Conservation (phyloP, 2,888 invertebrate species). For the Stramonita haemastoma region DNA sequence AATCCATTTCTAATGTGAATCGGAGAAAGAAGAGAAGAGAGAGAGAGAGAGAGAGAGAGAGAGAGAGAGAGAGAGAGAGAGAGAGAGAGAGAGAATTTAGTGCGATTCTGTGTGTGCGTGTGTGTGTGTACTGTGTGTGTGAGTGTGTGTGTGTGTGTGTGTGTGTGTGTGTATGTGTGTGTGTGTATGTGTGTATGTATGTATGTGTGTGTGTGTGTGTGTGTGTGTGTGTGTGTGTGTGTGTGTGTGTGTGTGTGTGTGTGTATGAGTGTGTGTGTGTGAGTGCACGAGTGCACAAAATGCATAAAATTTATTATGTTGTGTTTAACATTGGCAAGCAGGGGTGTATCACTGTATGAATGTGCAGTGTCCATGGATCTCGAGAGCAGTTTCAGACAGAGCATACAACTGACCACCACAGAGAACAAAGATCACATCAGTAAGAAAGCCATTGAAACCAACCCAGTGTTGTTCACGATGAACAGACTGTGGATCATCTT, state of each 20-base stretch:
- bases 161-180: background rate
- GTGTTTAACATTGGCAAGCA: background rate
- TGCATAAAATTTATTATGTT: background rate
- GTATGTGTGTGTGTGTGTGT: background rate
- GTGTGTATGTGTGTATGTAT: background rate
- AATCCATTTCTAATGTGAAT: too few relatives aligned
- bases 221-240: background rate
- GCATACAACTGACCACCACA: background rate
- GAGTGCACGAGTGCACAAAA: background rate
- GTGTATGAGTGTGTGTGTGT: background rate
- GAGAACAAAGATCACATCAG: background rate
- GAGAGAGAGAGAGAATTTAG: too few relatives aligned
- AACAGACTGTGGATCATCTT: constrained; percentile 96
- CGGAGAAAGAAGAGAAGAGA: too few relatives aligned
- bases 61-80: too few relatives aligned
- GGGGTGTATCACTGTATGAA: too few relatives aligned
- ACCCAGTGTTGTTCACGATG: constrained; percentile 91
- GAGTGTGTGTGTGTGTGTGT: background rate
- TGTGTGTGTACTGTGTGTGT: background rate
- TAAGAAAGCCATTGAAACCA: background rate
- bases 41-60: too few relatives aligned
- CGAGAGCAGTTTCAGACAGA: background rate
- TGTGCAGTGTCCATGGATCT: background rate
- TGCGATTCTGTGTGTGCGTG: background rate
- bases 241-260: background rate